Conservation (phyloP, 2,113 vertebrate species). For the Cryptotis parvus region DNA sequence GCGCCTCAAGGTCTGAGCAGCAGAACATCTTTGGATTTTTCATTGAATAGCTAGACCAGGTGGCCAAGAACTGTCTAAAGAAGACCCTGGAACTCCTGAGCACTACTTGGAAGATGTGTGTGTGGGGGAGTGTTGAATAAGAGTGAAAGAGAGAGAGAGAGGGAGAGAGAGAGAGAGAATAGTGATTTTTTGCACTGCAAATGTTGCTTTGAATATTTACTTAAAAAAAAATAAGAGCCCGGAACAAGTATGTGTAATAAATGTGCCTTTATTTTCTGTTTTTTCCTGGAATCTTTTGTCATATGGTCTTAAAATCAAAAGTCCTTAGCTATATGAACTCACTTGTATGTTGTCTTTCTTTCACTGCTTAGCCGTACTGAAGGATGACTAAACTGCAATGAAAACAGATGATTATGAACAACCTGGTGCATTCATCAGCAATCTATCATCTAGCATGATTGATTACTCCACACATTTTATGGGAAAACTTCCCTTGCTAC, state of each 20-base stretch:
- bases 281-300: slow-evolving; percentile 35
- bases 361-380: not conserved
- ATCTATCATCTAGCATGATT: slow-evolving; percentile 11
- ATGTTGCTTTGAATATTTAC: not conserved
- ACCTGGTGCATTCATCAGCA: no score
- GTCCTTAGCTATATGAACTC: slow-evolving; percentile 19
- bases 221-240: not conserved
- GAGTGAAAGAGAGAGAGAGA: no score
- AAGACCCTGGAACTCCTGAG: no score
- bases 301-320: not conserved
- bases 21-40: no score
- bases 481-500: slow-evolving; percentile 58
- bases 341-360: not conserved
- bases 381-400: slow-evolving; percentile 43
- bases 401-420: not conserved
- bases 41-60: no score
- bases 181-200: not conserved
- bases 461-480: slow-evolving; percentile 43
- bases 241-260: no score
- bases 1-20: no score
- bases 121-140: no score
- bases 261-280: not conserved
- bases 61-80: no score
- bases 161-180: not conserved
- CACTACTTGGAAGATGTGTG: no score